Evolutionary conservation across 2,113 vertebrate genomes (phyloP), one percentile per base, ranked within the genome.

Genomic region (Sinocyclocheilus grahami): DNA sequence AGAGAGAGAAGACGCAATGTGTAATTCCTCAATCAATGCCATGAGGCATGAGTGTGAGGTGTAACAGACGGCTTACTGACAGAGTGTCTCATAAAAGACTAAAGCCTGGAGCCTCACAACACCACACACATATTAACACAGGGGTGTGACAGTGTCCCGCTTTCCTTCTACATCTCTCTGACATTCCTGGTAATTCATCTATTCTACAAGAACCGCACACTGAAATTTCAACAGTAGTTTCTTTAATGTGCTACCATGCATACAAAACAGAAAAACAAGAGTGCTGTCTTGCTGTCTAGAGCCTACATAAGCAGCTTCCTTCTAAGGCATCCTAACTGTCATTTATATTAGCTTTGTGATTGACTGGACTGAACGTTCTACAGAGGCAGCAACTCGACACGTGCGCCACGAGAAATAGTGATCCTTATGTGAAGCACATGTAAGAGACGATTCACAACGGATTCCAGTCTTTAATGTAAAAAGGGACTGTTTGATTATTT

Each of bases 1-100:
- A 65, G 88, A 14, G 58, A 82, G 72, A 74, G 71, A 46, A 79
- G 63, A 20, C 55, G 77, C 27, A 67, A 14, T 51, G 82, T 71
- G 84, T 81, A 79, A 77, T 24, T 82, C 76, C 46, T 80, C 55
- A 39, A 82, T 79, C 80, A 63, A 22, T 78, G 62, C 83, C 37
- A 81, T 20, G 22, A 78, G 77, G 81, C 63, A 65, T 58, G 6
- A 76, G 84, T 72, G 84, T 11, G 12, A 81, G 78, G 79, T 65
- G 78, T 65, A 81, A 58, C 22, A 51, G 86, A 84, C 87, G 85
- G 84, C 85, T 84, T 86, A 88, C 11, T 83, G 84, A 85, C 82
- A 83, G 55, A 67, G 55, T 86, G 22, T 72, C 82, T 86, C 76
- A 72, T 27, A 71, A 82, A 86, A 18, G 33, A 67, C 30, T 72